phyloP scores from a whole-genome alignment of 2,113 vertebrate genomes.

The Zapornia atra region DNA sequence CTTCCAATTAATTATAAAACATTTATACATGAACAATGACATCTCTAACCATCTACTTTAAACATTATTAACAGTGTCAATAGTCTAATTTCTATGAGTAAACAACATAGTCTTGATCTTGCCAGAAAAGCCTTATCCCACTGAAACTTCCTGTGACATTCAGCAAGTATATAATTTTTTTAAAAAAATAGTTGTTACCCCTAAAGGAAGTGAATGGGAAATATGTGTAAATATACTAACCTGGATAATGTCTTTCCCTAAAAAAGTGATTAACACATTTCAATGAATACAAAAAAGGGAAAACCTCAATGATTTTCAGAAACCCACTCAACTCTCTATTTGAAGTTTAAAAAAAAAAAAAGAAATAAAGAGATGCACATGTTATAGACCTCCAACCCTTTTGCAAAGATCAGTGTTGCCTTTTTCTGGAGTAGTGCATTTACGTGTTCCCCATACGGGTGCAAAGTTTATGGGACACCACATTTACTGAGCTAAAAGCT shows the following conservation, averaged over 20 bases:
- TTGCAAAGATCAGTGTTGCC: background rate
- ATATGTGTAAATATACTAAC: background rate
- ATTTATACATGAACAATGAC: background rate
- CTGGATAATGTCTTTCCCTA: background rate
- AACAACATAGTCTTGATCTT: background rate
- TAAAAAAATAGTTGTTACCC: background rate
- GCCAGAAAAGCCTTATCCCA: background rate
- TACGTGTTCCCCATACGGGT: background rate
- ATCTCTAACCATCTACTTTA: conserved; percentile 22
- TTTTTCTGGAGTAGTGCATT: background rate
- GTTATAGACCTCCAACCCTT: background rate
- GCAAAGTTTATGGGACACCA: background rate
- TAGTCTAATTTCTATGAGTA: conserved; percentile 27
- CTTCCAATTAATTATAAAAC: conserved; percentile 48
- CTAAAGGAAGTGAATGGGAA: background rate
- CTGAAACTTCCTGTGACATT: background rate
- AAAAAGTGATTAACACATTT: background rate
- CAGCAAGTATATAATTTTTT: background rate
- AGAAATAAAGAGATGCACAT: background rate
- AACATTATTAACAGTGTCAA: conserved; percentile 38
- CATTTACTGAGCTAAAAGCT: background rate
- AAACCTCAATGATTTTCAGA: background rate
- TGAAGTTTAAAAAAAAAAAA: background rate
- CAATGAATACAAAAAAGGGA: background rate
- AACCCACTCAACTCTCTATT: background rate